Evolutionary conservation across 1,140 invertebrate species (phyloP), one percentile per base, ranked within the genome.

Genomic region (Xylocopa sonorina): DNA sequence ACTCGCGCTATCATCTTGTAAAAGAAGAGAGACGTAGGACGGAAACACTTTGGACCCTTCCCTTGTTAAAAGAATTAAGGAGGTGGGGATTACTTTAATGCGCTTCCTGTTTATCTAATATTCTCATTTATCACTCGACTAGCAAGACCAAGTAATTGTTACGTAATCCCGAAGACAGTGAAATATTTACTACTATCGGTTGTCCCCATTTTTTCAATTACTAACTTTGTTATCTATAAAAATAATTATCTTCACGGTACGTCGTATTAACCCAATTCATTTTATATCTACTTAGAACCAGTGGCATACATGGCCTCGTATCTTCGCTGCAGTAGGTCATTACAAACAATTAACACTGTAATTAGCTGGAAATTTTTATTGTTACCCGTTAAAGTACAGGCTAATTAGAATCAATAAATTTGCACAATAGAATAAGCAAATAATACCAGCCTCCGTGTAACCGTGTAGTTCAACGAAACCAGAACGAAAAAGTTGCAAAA

Each of bases 31-130:
- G 18, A 50, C 6, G 21, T 50, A 67, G 64, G 10, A 67, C 32
- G 46, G 64, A 50, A 67, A 67, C 21, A 50, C 64, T 67, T 50
- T 32, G 29, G 12, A 50, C 64, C 21, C 46, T 67, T 67, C 24
- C 29, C 14, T 67, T 32, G 21, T 50, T 50, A 67, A 67, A 67
- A 67, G 46, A 32, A 50, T 50, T 34, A 50, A 34, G 46, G 46
- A 34, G 64, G 43, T 18, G 29, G 50, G 50, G 24, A 67, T 67
- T 67, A 29, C 21, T 50, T 34, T 67, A 67, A 67, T 16, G 43
- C 64, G 29, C 32, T 67, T 67, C 46, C 64, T 67, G 18, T 67
- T 67, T 50, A 67, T 67, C 46, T 34, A 50, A 50, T n/a, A 32
- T 48, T 27, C 43, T 32, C 63, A 29, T 66, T 7, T 32, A 32